Evolutionary conservation across 1,140 invertebrate species (phyloP).

Genomic region (Hermatobates lingyangjiaoensis): DNA sequence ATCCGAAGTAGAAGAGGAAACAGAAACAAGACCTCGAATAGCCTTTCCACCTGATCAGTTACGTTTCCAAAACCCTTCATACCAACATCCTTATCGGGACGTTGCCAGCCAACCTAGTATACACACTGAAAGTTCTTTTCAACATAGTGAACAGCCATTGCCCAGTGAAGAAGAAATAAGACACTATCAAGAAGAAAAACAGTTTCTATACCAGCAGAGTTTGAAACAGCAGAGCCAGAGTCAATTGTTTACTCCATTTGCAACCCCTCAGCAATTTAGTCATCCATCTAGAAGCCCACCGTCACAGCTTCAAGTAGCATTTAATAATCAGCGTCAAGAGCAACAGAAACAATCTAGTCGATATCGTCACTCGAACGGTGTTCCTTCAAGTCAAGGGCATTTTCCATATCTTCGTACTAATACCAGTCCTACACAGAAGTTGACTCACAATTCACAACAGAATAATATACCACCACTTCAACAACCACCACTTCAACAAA

Average conservation of each 20-base stretch:
- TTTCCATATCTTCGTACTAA: too few species aligned
- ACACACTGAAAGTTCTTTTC: slow-evolving; percentile 23
- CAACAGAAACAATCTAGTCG: slow-evolving; percentile 14
- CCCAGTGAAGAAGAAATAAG: slow-evolving; percentile 13
- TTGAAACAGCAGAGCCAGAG: slow-evolving; percentile 18
- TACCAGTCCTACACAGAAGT: too few species aligned
- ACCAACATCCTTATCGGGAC: slow-evolving; percentile 4
- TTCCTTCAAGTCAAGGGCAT: too few species aligned
- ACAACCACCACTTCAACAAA: too few species aligned
- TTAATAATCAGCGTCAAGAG: slow-evolving; percentile 1
- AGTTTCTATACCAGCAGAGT: slow-evolving; percentile 21
- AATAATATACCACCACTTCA: too few species aligned
- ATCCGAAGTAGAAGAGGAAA: slow-evolving; percentile 9
- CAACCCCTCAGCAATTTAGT: neutral
- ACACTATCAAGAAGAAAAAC: slow-evolving; percentile 27
- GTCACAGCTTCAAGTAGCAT: neutral
- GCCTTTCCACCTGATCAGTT: slow-evolving; percentile 4
- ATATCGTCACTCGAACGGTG: too few species aligned
- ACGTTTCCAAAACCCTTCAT: neutral
- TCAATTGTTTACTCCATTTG: neutral
- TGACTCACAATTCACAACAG: too few species aligned
- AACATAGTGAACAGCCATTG: slow-evolving; percentile 18
- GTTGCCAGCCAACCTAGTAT: slow-evolving; percentile 6
- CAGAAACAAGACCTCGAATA: slow-evolving; percentile 10
- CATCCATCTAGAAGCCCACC: neutral